These are phyloP conservation scores for Ctenodactylus gundi DNA, from an alignment of 2,113 vertebrate species.

Conservation along the genomic window DNA sequence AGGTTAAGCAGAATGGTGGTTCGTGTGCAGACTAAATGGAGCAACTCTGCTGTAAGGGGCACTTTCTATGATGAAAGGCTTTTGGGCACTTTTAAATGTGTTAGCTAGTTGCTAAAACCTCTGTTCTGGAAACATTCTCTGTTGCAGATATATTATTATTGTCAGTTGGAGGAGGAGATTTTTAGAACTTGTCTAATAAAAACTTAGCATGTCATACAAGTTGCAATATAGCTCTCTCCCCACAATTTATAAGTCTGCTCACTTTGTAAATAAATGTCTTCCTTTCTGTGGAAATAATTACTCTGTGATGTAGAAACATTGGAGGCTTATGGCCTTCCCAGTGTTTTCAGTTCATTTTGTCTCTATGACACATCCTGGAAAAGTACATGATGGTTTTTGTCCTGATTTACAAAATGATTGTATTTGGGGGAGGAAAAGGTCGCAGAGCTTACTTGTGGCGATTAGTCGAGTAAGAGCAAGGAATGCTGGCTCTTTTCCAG, in stretches of 20 bases:
- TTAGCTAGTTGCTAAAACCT: not conserved
- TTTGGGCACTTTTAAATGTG: not conserved
- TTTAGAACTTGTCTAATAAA: constrained; percentile 49
- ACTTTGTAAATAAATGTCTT: constrained; percentile 51
- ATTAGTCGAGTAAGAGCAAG: not conserved
- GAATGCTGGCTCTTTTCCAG: constrained; percentile 9
- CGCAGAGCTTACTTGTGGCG: not conserved
- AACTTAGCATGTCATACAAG: not conserved
- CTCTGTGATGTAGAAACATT: not conserved
- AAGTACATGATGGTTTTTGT: constrained; percentile 2
- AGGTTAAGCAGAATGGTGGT: not conserved
- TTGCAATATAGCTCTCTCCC: not conserved
- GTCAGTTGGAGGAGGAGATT: constrained; percentile 12
- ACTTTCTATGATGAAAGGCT: constrained; percentile 22
- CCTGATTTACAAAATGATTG: constrained; percentile 14
- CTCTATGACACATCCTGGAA: not conserved
- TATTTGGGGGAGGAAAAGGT: not conserved
- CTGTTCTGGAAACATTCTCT: not conserved
- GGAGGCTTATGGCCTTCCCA: not conserved
- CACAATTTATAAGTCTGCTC: not conserved
- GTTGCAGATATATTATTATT: not conserved
- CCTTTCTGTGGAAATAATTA: constrained; percentile 34
- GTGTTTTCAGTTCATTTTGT: constrained; percentile 13
- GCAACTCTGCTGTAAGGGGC: not conserved
- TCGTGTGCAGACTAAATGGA: not conserved